Evolutionary conservation across 2,888 invertebrate genomes (phyloP).

Genomic region (Taenaris catops): DNA sequence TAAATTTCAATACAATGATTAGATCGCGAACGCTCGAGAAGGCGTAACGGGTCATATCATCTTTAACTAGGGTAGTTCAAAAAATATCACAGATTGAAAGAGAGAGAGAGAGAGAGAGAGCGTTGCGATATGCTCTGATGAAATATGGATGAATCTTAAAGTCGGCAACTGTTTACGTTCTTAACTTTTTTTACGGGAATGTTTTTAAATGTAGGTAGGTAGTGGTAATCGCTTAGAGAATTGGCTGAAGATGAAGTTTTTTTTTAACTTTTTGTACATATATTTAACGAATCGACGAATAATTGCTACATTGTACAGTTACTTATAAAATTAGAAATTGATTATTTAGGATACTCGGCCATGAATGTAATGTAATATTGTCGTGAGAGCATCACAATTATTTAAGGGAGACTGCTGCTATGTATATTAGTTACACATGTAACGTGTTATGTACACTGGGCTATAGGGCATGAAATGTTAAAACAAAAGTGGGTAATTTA

Average conservation of each 20-base stretch:
- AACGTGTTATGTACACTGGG: constrained; percentile 23
- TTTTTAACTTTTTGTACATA: constrained; percentile 56
- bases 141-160: constrained; percentile 3
- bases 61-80: too few relatives aligned
- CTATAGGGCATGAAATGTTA: too few relatives aligned
- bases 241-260: constrained; percentile 33
- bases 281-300: constrained; percentile 50
- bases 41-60: too few relatives aligned
- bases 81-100: too few relatives aligned
- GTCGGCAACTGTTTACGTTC: background rate
- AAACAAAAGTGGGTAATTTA: too few relatives aligned
- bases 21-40: too few relatives aligned
- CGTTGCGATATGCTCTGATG: too few relatives aligned
- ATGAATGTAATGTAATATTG: constrained; percentile 52
- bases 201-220: constrained; percentile 16
- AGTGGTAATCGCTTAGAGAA: constrained; percentile 23
- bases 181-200: constrained; percentile 4
- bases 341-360: constrained; percentile 57
- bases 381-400: constrained; percentile 57
- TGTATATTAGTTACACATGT: constrained; percentile 51
- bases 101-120: too few relatives aligned
- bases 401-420: constrained; percentile 49
- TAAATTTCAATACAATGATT: too few relatives aligned
- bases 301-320: constrained; percentile 64
- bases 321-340: constrained; percentile 46